Evolutionary conservation across 2,797 vertebrate species (phyloP).

Genomic region (Amblyraja radiata): DNA sequence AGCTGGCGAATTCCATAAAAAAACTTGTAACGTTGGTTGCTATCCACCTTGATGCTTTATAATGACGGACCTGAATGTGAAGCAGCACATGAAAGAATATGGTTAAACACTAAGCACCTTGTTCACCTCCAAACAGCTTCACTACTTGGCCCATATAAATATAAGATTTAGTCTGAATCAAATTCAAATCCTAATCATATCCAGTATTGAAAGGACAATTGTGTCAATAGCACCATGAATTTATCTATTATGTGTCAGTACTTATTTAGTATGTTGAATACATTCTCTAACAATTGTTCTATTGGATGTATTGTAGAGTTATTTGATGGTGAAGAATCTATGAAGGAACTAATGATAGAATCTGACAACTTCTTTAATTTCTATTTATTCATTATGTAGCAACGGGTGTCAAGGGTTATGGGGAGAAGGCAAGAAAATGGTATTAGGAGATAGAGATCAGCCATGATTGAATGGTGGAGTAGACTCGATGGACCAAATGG

Average conservation of each 20-base stretch:
- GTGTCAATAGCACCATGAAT: not conserved
- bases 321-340: not conserved
- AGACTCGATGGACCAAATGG: too few relatives aligned
- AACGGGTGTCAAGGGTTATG: not conserved
- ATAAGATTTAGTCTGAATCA: not conserved
- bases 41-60: constrained; percentile 56
- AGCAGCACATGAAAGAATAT: not conserved
- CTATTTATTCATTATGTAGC: not conserved
- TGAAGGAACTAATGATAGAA: not conserved
- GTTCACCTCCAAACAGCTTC: not conserved
- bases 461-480: too few relatives aligned
- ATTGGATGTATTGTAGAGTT: not conserved
- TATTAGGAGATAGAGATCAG: too few relatives aligned
- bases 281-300: not conserved
- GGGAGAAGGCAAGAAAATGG: too few relatives aligned
- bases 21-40: constrained; percentile 44
- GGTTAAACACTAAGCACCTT: not conserved
- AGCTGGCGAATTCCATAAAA: constrained; percentile 46
- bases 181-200: not conserved
- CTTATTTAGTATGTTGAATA: not conserved
- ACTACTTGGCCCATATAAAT: not conserved
- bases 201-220: not conserved
- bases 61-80: constrained; percentile 56
- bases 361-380: not conserved
- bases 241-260: not conserved